A percentile compares a stretch with the other conserved stretches of the same genome.
Evolutionary conservation across 2,113 vertebrate species (phyloP).

Genomic region (pig (Sus scrofa)): T2T-Sscrofa CM000828.6:68897001-68897500

Average conservation of each 20-base stretch:
- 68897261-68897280: fast-evolving
- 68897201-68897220: neutral
- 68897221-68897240: neutral
- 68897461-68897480: conserved; percentile 82
- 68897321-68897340: neutral
- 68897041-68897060: conserved; percentile 58
- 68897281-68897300: conserved; percentile 36
- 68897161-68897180: neutral
- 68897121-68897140: conserved; percentile 17
- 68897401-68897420: neutral
- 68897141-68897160: neutral
- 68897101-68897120: neutral
- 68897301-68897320: neutral
- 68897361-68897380: conserved; percentile 1
- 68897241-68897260: neutral
- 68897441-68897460: conserved; percentile 69
- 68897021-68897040: neutral
- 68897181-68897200: neutral
- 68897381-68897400: neutral
- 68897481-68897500: conserved; percentile 73
- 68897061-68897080: conserved; percentile 48
- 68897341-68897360: conserved; percentile 47
- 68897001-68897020: neutral
- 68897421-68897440: conserved; percentile 23
- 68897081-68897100: neutral